These are phyloP conservation scores for Phenganax subtilis DNA, from an alignment of 92 coral and sea anemone genomes.

Conservation along the genomic window DNA sequence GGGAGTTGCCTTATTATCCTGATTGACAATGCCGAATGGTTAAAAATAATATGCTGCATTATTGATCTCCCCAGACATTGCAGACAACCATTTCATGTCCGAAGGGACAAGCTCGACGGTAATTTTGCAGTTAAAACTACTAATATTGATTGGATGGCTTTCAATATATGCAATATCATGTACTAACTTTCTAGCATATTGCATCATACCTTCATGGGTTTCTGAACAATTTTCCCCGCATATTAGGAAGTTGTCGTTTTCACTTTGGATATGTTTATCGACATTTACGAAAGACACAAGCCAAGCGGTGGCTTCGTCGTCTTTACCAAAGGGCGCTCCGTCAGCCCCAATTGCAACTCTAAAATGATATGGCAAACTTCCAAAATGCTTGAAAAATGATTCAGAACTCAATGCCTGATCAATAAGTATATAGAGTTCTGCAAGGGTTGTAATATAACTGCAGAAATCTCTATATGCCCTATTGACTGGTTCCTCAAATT, in stretches of 20 bases:
- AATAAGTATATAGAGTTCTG: slow-evolving; percentile 47
- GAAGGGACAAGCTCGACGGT: slow-evolving; percentile 33
- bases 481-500: slow-evolving; percentile 43
- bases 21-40: slow-evolving; percentile 38
- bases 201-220: slow-evolving; percentile 40
- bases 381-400: slow-evolving; percentile 49
- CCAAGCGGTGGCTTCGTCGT: slow-evolving; percentile 56
- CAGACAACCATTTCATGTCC: slow-evolving; percentile 43
- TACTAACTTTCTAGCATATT: slow-evolving; percentile 49
- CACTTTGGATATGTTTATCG: slow-evolving; percentile 48
- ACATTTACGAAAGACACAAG: slow-evolving; percentile 51
- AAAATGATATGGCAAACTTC: slow-evolving; percentile 49
- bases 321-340: slow-evolving; percentile 57
- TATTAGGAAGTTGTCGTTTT: slow-evolving; percentile 49
- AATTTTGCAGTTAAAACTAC: slow-evolving; percentile 18
- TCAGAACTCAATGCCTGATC: slow-evolving; percentile 42
- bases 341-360: slow-evolving; percentile 56
- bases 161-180: slow-evolving; percentile 42
- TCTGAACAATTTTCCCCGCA: slow-evolving; percentile 60
- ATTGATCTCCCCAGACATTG: slow-evolving; percentile 42
- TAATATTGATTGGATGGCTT: slow-evolving; percentile 19
- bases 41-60: slow-evolving; percentile 26
- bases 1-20: slow-evolving; percentile 33
- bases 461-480: slow-evolving; percentile 60
- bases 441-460: slow-evolving; percentile 43